Percentiles rank a stretch among this genome's conserved stretches.
phyloP scores from a whole-genome alignment of 2,888 invertebrate species.

The Drosophila fulvimacula region DNA sequence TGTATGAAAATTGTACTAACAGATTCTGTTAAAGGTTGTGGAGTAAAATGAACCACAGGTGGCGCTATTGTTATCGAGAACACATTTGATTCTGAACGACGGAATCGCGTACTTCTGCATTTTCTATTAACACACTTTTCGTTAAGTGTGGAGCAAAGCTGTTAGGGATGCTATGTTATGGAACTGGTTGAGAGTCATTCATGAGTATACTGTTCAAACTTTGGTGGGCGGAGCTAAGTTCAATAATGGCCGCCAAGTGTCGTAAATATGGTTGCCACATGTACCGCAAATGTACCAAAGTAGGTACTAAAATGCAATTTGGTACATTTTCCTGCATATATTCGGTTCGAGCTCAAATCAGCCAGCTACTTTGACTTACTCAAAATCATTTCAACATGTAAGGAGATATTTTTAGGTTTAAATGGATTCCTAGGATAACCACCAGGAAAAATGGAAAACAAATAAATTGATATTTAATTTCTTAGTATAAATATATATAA shows the following conservation, averaged over 20 bases:
- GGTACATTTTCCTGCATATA: background rate
- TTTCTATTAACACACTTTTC: background rate
- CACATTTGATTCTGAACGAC: constrained; percentile 4
- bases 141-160: constrained; percentile 43
- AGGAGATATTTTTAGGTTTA: too few relatives aligned
- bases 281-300: background rate
- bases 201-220: constrained; percentile 16
- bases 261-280: constrained; percentile 22
- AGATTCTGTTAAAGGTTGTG: background rate
- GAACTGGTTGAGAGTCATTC: constrained; percentile 1
- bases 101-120: background rate
- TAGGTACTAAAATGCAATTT: background rate
- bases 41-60: constrained; percentile 1
- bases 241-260: constrained; percentile 59
- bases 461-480: too few relatives aligned
- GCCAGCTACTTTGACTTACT: background rate
- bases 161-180: constrained; percentile 5
- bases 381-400: background rate
- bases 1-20: background rate
- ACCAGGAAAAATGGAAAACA: background rate
- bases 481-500: too few relatives aligned
- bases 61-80: background rate
- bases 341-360: background rate
- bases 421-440: background rate
- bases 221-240: constrained; percentile 58